Evolutionary conservation across 2,113 vertebrate genomes (phyloP).

Genomic region (Entomyzon cyanotis): DNA sequence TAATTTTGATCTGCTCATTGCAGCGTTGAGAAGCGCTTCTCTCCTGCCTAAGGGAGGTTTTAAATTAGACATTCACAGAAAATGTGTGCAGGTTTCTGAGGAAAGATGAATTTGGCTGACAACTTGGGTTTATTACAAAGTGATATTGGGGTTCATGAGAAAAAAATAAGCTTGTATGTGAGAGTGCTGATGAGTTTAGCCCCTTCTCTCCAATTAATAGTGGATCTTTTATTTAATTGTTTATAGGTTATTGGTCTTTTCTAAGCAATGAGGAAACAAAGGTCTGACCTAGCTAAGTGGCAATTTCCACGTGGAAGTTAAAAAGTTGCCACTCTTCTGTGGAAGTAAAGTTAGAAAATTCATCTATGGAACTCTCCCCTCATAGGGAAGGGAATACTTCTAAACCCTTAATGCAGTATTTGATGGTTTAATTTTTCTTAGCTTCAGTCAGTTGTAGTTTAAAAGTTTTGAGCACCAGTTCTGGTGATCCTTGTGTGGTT

Average conservation of each 20-base stretch:
- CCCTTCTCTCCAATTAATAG: neutral
- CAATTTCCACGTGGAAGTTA: neutral
- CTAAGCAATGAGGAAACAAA: neutral
- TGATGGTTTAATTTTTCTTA: neutral
- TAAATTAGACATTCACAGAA: neutral
- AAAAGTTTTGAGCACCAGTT: neutral
- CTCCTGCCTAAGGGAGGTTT: neutral
- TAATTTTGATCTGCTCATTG: neutral
- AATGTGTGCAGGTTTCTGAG: neutral
- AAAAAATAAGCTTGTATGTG: neutral
- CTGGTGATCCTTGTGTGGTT: accelerated
- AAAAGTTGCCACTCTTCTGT: neutral
- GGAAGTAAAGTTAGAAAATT: neutral
- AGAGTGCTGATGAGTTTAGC: neutral
- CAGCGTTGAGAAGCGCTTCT: neutral
- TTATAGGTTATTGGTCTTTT: neutral
- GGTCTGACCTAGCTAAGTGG: neutral
- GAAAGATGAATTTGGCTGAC: neutral
- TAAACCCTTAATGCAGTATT: neutral
- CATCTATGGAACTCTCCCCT: neutral
- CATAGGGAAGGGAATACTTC: neutral
- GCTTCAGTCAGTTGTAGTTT: neutral
- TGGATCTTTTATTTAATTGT: neutral
- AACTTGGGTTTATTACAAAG: neutral
- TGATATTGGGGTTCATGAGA: neutral